These are phyloP conservation scores for Chouioia cunea DNA, from an alignment of 2,888 invertebrate genomes.

Conservation along the genomic window DNA sequence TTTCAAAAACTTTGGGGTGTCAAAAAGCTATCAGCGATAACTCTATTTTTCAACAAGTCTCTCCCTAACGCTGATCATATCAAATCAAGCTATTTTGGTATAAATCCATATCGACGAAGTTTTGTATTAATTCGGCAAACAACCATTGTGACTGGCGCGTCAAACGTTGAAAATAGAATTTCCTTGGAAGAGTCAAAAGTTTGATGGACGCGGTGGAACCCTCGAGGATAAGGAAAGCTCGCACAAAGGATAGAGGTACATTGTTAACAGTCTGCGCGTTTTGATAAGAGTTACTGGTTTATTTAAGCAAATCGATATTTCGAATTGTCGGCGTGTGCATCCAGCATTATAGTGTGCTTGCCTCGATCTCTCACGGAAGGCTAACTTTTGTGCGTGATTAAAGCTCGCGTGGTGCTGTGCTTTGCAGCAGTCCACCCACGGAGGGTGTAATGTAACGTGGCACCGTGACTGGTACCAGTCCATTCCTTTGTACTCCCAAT, in stretches of 20 bases:
- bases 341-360: background rate
- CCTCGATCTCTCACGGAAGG: background rate
- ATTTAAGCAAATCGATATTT: slow-evolving; percentile 33
- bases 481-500: too few species aligned
- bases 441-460: slow-evolving; percentile 42
- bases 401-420: slow-evolving; percentile 49
- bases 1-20: too few species aligned
- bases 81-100: too few species aligned
- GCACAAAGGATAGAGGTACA: too few species aligned
- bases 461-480: slow-evolving; percentile 57
- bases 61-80: too few species aligned
- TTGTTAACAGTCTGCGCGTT: too few species aligned
- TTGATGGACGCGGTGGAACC: slow-evolving; percentile 4
- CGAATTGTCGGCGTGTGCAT: slow-evolving; percentile 29
- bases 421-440: background rate
- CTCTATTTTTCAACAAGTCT: too few species aligned
- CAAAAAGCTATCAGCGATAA: too few species aligned
- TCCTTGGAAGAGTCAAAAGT: too few species aligned
- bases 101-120: too few species aligned
- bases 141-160: background rate
- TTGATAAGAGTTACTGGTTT: background rate
- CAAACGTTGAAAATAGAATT: slow-evolving; percentile 28
- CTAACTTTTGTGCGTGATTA: slow-evolving; percentile 51
- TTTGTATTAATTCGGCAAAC: too few species aligned
- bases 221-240: too few species aligned